Evolutionary conservation across 2,888 invertebrate genomes (phyloP).

Genomic region (Pseudococcus jackbeardsleyi): DNA sequence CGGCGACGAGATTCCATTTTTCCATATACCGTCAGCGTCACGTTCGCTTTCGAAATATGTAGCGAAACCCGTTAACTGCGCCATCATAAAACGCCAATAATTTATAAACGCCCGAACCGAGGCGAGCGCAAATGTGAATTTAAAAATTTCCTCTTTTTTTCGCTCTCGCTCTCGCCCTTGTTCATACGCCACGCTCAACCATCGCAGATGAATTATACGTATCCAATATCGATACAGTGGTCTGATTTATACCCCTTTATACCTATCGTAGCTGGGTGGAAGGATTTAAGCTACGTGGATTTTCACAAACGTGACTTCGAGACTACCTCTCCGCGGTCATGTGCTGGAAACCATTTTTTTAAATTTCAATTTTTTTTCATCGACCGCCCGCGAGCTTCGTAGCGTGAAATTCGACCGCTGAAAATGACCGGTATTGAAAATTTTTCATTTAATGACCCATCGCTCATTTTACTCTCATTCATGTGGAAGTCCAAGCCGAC

Average conservation of each 20-base stretch:
- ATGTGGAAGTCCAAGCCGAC: not conserved
- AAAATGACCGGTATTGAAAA: slow-evolving; percentile 6
- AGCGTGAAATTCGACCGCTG: not conserved
- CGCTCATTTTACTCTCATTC: not conserved
- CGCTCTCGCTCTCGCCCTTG: not conserved
- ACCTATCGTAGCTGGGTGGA: not conserved
- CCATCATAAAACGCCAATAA: slow-evolving; percentile 19
- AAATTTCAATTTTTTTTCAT: not conserved
- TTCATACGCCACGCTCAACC: not conserved
- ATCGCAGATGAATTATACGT: slow-evolving; percentile 1
- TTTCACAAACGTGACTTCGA: not conserved
- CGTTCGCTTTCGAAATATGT: not conserved
- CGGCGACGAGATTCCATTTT: not conserved
- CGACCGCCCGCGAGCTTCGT: not conserved
- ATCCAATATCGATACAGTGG: not conserved
- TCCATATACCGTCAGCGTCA: not conserved
- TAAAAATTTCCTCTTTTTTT: slow-evolving; percentile 8
- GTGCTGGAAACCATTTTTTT: not conserved
- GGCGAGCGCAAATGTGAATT: slow-evolving; percentile 23
- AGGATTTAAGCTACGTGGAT: not conserved
- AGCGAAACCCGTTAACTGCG: not conserved
- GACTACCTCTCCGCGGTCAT: not conserved
- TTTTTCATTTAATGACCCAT: not conserved
- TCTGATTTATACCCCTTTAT: not conserved
- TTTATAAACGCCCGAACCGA: not conserved